Conservation (phyloP, 2,888 invertebrate genomes). For the Leistus spinibarbis region DNA sequence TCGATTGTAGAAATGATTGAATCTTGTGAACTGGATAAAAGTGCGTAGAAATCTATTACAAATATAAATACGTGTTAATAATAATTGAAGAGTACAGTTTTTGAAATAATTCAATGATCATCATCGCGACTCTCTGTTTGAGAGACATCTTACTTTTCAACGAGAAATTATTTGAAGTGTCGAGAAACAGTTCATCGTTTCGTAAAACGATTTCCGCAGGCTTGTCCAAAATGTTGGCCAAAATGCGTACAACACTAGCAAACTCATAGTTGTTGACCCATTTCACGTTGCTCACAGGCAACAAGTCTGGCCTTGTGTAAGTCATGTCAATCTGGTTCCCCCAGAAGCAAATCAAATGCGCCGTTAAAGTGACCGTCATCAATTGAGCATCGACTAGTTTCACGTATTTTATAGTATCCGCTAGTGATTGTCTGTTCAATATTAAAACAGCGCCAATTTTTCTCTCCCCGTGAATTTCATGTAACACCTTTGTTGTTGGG, state of each 20-base stretch:
- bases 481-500: not conserved
- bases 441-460: slow-evolving; percentile 52
- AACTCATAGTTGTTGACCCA: slow-evolving; percentile 50
- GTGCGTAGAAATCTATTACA: not conserved
- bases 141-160: not conserved
- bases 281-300: slow-evolving; percentile 52
- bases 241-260: slow-evolving; percentile 46
- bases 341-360: not conserved
- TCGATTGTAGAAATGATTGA: not conserved
- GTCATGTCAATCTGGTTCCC: not conserved
- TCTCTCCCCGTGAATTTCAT: slow-evolving; percentile 39
- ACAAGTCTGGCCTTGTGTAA: not conserved
- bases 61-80: not conserved
- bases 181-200: not conserved
- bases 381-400: slow-evolving; percentile 52
- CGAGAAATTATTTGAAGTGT: not conserved
- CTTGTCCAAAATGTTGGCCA: slow-evolving; percentile 54
- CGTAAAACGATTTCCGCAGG: no score
- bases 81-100: not conserved
- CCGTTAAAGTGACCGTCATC: slow-evolving; percentile 31
- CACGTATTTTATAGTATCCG: no score
- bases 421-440: slow-evolving; percentile 48
- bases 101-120: not conserved
- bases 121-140: no score
- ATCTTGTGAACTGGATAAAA: not conserved